These are phyloP conservation scores for Gallinago paraguaiae DNA, from an alignment of 2,113 vertebrate species.

Conservation along the genomic window DNA sequence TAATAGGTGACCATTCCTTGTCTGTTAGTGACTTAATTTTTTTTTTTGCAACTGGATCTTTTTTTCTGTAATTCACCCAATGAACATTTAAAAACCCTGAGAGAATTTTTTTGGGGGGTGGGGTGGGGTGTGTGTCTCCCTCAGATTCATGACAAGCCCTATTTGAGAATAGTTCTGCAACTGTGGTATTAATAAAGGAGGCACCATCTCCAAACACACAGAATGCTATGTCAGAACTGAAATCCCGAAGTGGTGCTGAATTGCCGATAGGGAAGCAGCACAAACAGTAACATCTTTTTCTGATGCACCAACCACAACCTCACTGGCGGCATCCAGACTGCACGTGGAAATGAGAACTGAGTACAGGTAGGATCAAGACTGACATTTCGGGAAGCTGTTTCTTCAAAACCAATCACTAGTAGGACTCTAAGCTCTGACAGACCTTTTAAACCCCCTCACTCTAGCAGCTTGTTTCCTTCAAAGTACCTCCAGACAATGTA, in stretches of 20 bases:
- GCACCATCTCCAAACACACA: neutral
- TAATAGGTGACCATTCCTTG: neutral
- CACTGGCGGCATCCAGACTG: neutral
- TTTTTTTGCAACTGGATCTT: neutral
- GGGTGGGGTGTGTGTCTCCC: neutral
- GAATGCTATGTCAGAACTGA: neutral
- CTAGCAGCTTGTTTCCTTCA: neutral
- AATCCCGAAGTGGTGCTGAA: neutral
- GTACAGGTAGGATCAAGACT: neutral
- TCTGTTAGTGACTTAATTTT: neutral
- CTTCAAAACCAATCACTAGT: neutral
- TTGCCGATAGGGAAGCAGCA: neutral
- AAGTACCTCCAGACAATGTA: neutral
- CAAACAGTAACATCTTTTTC: neutral
- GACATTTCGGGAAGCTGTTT: neutral
- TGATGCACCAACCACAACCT: neutral
- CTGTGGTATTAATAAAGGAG: neutral
- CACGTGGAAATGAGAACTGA: neutral
- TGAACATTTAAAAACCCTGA: neutral
- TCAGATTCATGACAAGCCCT: neutral
- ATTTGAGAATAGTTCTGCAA: neutral
- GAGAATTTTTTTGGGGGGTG: neutral
- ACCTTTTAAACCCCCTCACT: neutral
- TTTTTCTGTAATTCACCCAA: neutral
- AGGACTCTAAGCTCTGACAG: neutral